A percentile compares a stretch with the other conserved stretches of the same genome.
Evolutionary conservation across 2,888 invertebrate genomes (phyloP).

Genomic region (Actias luna): DNA sequence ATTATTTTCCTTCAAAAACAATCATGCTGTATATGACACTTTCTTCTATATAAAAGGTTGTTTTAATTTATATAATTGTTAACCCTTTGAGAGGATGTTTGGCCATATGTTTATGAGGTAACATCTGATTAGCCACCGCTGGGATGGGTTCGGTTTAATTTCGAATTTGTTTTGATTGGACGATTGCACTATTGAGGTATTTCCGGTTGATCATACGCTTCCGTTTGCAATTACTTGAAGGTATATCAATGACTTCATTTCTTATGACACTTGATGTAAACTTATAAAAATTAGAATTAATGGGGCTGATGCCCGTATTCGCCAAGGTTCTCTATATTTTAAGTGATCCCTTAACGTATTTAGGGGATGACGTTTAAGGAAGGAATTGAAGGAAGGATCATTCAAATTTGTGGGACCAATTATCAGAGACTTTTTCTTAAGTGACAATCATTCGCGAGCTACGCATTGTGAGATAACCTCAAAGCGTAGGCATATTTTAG

Average conservation of each 20-base stretch:
- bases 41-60: constrained; percentile 55
- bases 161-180: constrained; percentile 75
- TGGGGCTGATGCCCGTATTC: too few relatives aligned
- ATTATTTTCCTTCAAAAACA: background rate
- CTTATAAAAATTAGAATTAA: background rate
- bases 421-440: too few relatives aligned
- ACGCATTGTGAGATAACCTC: too few relatives aligned
- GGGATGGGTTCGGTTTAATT: constrained; percentile 64
- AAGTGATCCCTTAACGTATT: too few relatives aligned
- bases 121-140: constrained; percentile 62
- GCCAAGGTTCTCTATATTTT: too few relatives aligned
- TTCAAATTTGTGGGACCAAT: too few relatives aligned
- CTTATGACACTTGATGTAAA: background rate
- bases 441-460: too few relatives aligned
- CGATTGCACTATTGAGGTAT: constrained; percentile 49
- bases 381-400: too few relatives aligned
- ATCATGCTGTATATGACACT: constrained; percentile 13
- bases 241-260: constrained; percentile 20
- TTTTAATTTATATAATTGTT: constrained; percentile 79
- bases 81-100: constrained; percentile 64
- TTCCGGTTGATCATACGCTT: constrained; percentile 57
- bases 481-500: too few relatives aligned
- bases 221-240: constrained; percentile 35
- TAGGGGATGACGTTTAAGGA: too few relatives aligned
- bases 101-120: constrained; percentile 67